phyloP scores from a whole-genome alignment of 1,140 invertebrate genomes.

The Phenacoccus solenopsis region DNA sequence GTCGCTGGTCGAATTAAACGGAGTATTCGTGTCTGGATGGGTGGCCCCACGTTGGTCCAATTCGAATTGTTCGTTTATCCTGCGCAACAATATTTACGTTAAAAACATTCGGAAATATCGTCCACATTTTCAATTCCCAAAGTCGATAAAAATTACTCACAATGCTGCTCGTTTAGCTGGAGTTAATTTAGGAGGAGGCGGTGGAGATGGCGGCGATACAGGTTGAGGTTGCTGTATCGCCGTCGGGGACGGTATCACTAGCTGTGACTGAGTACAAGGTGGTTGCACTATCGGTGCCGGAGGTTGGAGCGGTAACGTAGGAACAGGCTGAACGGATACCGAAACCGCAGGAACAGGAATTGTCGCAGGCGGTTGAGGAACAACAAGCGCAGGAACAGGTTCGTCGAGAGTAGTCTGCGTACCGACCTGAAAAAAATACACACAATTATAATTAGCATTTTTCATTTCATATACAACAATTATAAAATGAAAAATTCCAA shows the following conservation, averaged over 20 bases:
- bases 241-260: background rate
- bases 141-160: conserved; percentile 21
- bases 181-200: conserved; percentile 18
- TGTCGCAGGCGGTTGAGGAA: background rate
- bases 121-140: background rate
- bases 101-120: background rate
- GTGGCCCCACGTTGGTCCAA: conserved; percentile 63
- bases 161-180: conserved; percentile 25
- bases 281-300: no score
- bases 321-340: no score
- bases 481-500: no score
- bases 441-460: no score
- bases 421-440: conserved; percentile 26
- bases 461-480: no score
- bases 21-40: conserved; percentile 61
- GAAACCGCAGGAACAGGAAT: background rate
- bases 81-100: background rate
- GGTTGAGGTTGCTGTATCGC: background rate
- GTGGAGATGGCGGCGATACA: conserved; percentile 22
- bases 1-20: conserved; percentile 58
- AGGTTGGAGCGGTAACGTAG: background rate
- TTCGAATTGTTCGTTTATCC: conserved; percentile 60
- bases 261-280: background rate
- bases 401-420: conserved; percentile 26
- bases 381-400: background rate